Evolutionary conservation across 2,888 invertebrate genomes (phyloP).

Genomic region (Callyntrura sp.): DNA sequence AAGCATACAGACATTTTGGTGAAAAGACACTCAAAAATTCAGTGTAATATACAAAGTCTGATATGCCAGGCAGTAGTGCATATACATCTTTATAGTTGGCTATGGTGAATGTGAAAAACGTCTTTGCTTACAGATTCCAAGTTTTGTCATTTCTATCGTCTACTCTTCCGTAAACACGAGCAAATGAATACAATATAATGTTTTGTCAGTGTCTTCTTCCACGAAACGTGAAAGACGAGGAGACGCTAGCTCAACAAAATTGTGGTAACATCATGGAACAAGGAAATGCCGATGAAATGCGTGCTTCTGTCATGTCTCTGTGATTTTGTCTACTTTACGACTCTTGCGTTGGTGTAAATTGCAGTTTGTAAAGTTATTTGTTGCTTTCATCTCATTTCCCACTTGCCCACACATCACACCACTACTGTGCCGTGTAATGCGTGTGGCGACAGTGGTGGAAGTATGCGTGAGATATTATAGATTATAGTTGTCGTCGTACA

Average conservation of each 20-base stretch:
- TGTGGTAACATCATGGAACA: conserved; percentile 62
- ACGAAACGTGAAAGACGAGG: conserved; percentile 20
- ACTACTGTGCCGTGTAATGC: conserved; percentile 11
- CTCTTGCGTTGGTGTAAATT: conserved; percentile 70
- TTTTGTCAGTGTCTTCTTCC: conserved; percentile 50
- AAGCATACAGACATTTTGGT: conserved; percentile 13
- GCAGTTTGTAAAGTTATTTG: conserved; percentile 75
- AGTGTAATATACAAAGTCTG: not conserved
- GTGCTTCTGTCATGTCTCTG: conserved; percentile 63
- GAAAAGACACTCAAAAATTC: conserved; percentile 6
- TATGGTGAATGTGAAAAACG: not conserved
- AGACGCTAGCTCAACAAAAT: conserved; percentile 59
- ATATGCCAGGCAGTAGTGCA: not conserved
- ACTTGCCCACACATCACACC: conserved; percentile 39
- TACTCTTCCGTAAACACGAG: conserved; percentile 64
- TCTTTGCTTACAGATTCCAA: conserved; percentile 16
- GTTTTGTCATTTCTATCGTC: conserved; percentile 69
- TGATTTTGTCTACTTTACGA: conserved; percentile 58
- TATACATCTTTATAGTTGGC: not conserved
- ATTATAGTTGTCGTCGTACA: not conserved
- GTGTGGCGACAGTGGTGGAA: conserved; percentile 26
- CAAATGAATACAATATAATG: conserved; percentile 71
- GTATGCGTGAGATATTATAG: not conserved
- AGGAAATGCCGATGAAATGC: conserved; percentile 67
- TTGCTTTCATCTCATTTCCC: conserved; percentile 60